Evolutionary conservation across 2,113 vertebrate genomes (phyloP), one percentile per base, ranked within the genome.

Genomic region (Cyphomyrus discorhynchus): DNA sequence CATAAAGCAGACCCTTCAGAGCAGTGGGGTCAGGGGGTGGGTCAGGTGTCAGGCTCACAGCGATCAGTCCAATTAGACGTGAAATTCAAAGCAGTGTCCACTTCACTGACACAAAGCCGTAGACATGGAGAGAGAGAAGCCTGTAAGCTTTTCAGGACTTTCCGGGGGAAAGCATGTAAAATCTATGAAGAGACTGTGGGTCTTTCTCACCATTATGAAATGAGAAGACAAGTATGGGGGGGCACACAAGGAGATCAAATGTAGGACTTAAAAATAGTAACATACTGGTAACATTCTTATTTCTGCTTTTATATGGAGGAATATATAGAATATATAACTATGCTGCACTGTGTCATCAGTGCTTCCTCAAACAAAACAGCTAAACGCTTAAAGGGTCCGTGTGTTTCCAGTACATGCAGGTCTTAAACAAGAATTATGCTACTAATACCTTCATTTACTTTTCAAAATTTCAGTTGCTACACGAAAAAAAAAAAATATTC

Each of bases 1-100:
- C 89, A 89, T 74, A 46, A 83, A 19, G 91, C 89, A 84, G 83
- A 21, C 58, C 88, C 87, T 89, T 46, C 24, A 47, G 53, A 87
- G 58, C 11, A 19, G 13, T 10, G 53, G 46, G 49, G 45, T 82
- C 35, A 49, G 47, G 84, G 62, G 82, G 53, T 84, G 86, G 47
- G 49, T 82, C 39, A 10, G 62, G 62, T 88, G 58, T 62, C 86
- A n/a, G 87, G 52, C 8, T 88, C 19, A 45, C 86, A 19, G 17
- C 53, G 35, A 19, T 9, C 86, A 24, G 31, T 35, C 6, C 85
- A 53, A 27, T 49, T 27, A 86, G 10, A 24, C 52, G 6, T 56
- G 19, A 58, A 31, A 19, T 24, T 21, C 27, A 88, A 88, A 88
- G 53, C 27, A 31, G 52, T 24, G 15, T 53, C 24, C 27, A 31